Percentiles rank a stretch among this genome's conserved stretches.
phyloP scores from a whole-genome alignment of 2,797 vertebrate species.

The Clarias pachynema region DNA sequence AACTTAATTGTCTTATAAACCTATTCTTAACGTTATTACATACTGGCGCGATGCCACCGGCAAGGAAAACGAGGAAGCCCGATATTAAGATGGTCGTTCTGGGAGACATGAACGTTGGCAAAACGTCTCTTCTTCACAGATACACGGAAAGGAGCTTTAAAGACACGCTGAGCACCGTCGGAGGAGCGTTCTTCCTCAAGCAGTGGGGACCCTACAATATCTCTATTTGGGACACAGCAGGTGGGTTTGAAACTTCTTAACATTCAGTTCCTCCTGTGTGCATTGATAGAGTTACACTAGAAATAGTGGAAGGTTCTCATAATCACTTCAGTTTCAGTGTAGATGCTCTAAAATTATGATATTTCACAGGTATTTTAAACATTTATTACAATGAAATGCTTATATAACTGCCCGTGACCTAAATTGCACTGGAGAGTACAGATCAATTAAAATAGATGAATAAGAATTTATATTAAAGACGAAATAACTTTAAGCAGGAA shows the following conservation, averaged over 20 bases:
- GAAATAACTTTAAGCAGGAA: no score
- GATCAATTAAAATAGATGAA: no score
- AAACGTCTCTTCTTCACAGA: slow-evolving; percentile 92
- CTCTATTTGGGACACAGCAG: slow-evolving; percentile 96
- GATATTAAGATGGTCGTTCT: slow-evolving; percentile 92
- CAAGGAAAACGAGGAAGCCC: slow-evolving; percentile 82
- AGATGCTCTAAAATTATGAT: neutral
- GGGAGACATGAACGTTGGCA: slow-evolving; percentile 95
- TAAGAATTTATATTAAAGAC: no score
- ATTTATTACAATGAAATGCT: no score
- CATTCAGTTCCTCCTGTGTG: neutral
- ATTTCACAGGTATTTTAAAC: neutral
- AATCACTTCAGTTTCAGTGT: neutral
- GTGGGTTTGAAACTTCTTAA: slow-evolving; percentile 63
- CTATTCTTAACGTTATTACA: neutral
- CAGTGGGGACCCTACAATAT: slow-evolving; percentile 94
- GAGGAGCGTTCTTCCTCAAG: slow-evolving; percentile 94
- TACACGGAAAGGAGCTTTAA: slow-evolving; percentile 92
- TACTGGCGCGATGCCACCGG: slow-evolving; percentile 63
- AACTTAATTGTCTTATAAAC: neutral
- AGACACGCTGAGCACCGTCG: slow-evolving; percentile 94
- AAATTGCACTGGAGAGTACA: no score
- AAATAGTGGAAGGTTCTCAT: neutral
- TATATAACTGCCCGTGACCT: no score
- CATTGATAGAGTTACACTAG: no score